Base-by-base conservation (phyloP, 2,113 vertebrate genomes). In the Albula goreensis region DNA sequence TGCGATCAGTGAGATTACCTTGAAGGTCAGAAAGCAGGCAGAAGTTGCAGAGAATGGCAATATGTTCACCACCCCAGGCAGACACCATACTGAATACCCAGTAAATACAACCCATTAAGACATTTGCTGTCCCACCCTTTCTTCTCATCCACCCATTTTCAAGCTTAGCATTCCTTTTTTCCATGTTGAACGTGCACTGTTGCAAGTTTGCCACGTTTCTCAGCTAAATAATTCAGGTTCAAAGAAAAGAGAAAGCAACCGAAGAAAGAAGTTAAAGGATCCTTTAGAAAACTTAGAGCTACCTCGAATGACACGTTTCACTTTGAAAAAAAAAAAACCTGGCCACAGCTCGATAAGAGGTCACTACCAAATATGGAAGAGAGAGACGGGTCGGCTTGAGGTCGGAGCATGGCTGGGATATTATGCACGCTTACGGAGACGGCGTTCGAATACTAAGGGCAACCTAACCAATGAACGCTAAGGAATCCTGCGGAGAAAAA, bases 211-310 rank as follows among this genome's bases (percentile, higher is more conserved):
- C 70, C 70, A 31, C 8, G 70, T 74, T 56, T 74, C 1, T 74
- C n/a, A 0, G 70, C 70, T 31, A 10, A 6, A 10, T 31, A 31
- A 31, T 22, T 6, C 22, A 5, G 63, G n/a, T 31, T 74, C 70
- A 31, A 11, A 12, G 13, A 11, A 41, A 41, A 80, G 41, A 49
- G 78, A 80, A 50, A 80, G 78, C 50, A 50, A 80, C 50, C 4
- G 50, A 22, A 48, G 53, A 6, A 81, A 81, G 53, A 6, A 81
- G 53, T 52, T 5, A 11, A 19, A 50, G 19, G 31, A 81, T 2
- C 12, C 22, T 82, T 60, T 19, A 60, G 52, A 82, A 48, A 25
- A 82, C 81, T 41, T 60, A 82, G 81, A 82, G 81, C 81, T 82
- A 60, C 81, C 81, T 82, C 81, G 53, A 25, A 19, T 31, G n/a